Base-by-base conservation (phyloP, 2,797 vertebrate genomes). In the Varecia variegata region DNA sequence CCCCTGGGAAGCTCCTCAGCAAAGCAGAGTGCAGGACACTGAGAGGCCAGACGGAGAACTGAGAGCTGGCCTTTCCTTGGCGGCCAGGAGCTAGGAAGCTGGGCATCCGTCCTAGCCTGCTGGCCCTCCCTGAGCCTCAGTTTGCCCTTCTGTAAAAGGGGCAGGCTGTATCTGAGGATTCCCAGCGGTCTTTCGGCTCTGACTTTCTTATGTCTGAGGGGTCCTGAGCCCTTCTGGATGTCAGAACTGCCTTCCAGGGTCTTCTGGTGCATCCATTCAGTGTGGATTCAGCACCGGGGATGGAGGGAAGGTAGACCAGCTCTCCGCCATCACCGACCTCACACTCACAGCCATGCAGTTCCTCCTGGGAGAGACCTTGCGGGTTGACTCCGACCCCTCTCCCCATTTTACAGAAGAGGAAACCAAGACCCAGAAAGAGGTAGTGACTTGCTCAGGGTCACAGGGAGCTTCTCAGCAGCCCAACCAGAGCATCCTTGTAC, bases 321-420 rank as follows among this genome's bases (percentile, higher is more conserved):
- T 21, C 1, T 70, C 54, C 6, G 9, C 79, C n/a, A 1, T 50
- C 80, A 0, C 47, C 60, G 60, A 35, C 35, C 58, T 54, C 52
- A 18, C 0, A 1, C 43, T 14, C 5, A 1, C 50, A 11, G 47
- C n/a, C 1, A 0, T 1, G 1, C 23, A 6, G 25, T 52, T 70
- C 52, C 73, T 3, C 40, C 58, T 32, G 25, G 71, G 67, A 65
- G 45, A 74, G 47, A 7, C 60, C n/a, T 52, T 5, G 1, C 11
- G 43, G n/a, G 43, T 25, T 14, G 71, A 14, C 58, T 15, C n/a
- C 65, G 58, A 4, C 54, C 74, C 30, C 6, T 65, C 35, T 71
- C 40, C 84, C 47, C 91, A 15, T 68, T 96, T 86, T 73, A 88
- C 82, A 54, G 94, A 89, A n/a, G 17, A 43, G 62, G 70, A 84